Evolutionary conservation across 2,888 invertebrate species (phyloP).

Genomic region (Rhodophaea formosa): DNA sequence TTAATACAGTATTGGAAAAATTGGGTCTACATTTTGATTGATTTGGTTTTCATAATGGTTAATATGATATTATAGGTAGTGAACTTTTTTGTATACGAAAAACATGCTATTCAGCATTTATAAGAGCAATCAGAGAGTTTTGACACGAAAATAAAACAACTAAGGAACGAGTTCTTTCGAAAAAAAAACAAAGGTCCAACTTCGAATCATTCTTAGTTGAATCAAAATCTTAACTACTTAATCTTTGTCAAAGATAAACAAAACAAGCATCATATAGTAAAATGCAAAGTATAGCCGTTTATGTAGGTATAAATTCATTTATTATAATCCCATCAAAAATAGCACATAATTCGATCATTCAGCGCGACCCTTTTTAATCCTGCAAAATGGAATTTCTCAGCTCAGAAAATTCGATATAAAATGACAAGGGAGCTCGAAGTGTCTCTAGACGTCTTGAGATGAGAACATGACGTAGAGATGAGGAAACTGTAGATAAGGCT

Average conservation of each 20-base stretch:
- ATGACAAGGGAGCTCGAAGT: constrained; percentile 37
- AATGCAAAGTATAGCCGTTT: background rate
- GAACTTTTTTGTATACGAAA: no score
- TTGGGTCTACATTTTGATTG: background rate
- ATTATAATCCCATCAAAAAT: constrained; percentile 40
- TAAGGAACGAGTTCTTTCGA: no score
- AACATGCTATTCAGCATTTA: no score
- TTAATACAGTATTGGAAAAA: background rate
- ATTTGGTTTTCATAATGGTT: background rate
- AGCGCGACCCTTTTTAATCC: constrained; percentile 62
- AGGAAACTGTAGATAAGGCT: background rate
- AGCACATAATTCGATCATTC: constrained; percentile 52
- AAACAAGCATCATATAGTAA: background rate
- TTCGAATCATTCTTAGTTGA: no score
- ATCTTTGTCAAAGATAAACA: no score
- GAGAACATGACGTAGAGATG: constrained; percentile 40
- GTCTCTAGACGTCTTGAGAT: constrained; percentile 39
- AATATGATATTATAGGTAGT: background rate
- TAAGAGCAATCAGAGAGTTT: no score
- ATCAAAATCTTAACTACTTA: no score
- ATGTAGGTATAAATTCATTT: background rate
- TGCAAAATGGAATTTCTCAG: constrained; percentile 56
- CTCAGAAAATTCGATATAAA: constrained; percentile 51
- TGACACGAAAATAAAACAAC: no score
- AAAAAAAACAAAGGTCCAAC: no score